Percentiles rank a stretch among this genome's conserved stretches.
These are phyloP conservation scores for Drosophila oshimai DNA, from an alignment of 1,140 invertebrate genomes.

Conservation along the genomic window DNA sequence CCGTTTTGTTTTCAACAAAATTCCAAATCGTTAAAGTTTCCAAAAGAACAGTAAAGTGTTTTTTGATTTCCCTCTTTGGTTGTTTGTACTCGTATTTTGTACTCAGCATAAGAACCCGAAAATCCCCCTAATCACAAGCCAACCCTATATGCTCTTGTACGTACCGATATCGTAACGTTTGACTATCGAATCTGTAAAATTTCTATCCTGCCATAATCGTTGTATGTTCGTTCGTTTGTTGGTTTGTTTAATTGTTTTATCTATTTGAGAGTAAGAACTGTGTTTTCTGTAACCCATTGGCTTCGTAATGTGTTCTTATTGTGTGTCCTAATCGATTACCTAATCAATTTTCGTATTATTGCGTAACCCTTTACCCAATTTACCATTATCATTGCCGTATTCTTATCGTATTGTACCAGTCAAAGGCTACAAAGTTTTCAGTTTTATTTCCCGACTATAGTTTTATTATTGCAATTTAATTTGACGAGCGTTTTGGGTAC, in stretches of 20 bases:
- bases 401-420: slow-evolving; percentile 6
- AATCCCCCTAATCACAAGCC: neutral
- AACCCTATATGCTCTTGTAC: slow-evolving; percentile 21
- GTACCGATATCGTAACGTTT: slow-evolving; percentile 36
- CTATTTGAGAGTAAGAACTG: slow-evolving; percentile 66
- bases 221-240: slow-evolving; percentile 69
- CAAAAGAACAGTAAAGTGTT: slow-evolving; percentile 14
- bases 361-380: slow-evolving; percentile 22
- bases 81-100: slow-evolving; percentile 28
- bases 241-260: slow-evolving; percentile 59
- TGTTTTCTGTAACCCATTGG: slow-evolving; percentile 69
- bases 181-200: slow-evolving; percentile 37
- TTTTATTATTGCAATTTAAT: slow-evolving; percentile 11
- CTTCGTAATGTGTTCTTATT: slow-evolving; percentile 72
- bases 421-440: slow-evolving; percentile 17
- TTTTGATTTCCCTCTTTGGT: neutral
- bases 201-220: slow-evolving; percentile 67
- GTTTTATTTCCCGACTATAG: neutral
- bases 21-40: slow-evolving; percentile 19
- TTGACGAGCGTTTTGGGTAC: slow-evolving; percentile 4
- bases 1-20: slow-evolving; percentile 20
- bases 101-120: slow-evolving; percentile 29
- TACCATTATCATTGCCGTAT: slow-evolving; percentile 19
- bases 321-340: slow-evolving; percentile 35
- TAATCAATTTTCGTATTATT: slow-evolving; percentile 30